phyloP scores from a whole-genome alignment of 2,113 vertebrate genomes.

The Tragelaphus buxtoni region DNA sequence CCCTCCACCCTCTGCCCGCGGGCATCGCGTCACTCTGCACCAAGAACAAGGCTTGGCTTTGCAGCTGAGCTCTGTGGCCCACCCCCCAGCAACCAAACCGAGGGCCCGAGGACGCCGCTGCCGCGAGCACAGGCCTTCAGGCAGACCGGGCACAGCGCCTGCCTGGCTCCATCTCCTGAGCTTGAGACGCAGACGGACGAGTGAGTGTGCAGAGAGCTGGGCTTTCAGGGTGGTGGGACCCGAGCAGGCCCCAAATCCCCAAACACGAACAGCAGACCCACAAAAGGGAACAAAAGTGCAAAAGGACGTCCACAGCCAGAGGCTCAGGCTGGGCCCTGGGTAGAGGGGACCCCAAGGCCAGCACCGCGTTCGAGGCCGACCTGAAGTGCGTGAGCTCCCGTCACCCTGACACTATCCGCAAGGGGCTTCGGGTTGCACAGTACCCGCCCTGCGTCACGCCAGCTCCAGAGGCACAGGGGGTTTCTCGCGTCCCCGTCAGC shows the following conservation, averaged over 20 bases:
- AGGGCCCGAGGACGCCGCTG: too few species aligned
- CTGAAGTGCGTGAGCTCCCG: accelerated
- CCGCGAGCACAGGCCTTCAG: accelerated
- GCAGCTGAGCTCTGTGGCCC: accelerated
- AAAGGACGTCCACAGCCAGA: accelerated
- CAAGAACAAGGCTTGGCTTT: accelerated
- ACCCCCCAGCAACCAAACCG: accelerated
- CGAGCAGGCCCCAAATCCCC: not conserved
- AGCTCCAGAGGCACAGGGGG: not conserved
- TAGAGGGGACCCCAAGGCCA: not conserved
- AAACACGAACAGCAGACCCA: not conserved
- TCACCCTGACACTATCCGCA: accelerated
- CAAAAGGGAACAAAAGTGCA: accelerated
- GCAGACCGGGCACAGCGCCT: accelerated
- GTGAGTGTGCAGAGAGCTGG: accelerated
- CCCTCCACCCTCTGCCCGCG: accelerated
- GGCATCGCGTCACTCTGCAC: accelerated
- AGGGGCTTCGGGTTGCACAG: accelerated
- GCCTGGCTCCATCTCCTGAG: not conserved
- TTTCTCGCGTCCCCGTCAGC: not conserved
- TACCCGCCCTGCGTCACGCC: accelerated
- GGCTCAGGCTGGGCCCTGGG: too few species aligned
- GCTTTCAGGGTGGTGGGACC: accelerated
- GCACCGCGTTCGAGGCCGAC: accelerated
- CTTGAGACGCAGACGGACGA: not conserved